A percentile compares a stretch with the other conserved stretches of the same genome.
Conservation (phyloP, 2,113 vertebrate genomes). For the Pardalotus punctatus region DNA sequence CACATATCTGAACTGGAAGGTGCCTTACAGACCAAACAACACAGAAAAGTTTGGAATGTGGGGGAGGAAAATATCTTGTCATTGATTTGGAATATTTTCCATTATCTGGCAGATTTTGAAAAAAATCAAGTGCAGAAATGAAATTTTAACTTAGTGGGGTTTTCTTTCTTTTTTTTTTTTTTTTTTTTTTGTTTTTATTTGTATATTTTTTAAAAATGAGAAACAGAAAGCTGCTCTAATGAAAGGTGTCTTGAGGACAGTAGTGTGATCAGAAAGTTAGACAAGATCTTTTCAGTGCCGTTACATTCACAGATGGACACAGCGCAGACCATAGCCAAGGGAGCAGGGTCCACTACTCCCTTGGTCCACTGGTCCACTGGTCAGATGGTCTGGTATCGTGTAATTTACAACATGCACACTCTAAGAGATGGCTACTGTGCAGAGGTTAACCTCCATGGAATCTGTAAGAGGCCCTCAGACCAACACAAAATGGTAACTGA, state of each 20-base stretch:
- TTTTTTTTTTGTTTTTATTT: neutral
- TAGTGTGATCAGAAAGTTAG: neutral
- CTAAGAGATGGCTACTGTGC: neutral
- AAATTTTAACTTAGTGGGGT: neutral
- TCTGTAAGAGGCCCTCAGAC: neutral
- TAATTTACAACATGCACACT: neutral
- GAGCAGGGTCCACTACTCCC: neutral
- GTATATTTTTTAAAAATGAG: neutral
- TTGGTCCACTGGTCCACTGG: too few relatives aligned
- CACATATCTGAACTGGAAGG: neutral
- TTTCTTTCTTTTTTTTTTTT: too few relatives aligned
- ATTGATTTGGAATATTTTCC: neutral
- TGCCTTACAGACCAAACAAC: neutral
- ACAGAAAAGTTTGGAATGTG: neutral
- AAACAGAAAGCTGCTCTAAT: neutral
- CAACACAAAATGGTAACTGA: neutral
- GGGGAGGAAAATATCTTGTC: neutral
- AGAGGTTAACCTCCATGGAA: neutral
- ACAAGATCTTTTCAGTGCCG: neutral
- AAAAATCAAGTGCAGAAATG: neutral
- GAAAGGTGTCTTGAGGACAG: neutral
- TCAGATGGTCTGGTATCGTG: neutral
- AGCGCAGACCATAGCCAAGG: neutral
- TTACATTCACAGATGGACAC: neutral
- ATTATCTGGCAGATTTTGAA: neutral